A percentile compares a stretch with the other conserved stretches of the same genome.
phyloP scores from a whole-genome alignment of 2,888 invertebrate species.

The Caradrina kadenii region DNA sequence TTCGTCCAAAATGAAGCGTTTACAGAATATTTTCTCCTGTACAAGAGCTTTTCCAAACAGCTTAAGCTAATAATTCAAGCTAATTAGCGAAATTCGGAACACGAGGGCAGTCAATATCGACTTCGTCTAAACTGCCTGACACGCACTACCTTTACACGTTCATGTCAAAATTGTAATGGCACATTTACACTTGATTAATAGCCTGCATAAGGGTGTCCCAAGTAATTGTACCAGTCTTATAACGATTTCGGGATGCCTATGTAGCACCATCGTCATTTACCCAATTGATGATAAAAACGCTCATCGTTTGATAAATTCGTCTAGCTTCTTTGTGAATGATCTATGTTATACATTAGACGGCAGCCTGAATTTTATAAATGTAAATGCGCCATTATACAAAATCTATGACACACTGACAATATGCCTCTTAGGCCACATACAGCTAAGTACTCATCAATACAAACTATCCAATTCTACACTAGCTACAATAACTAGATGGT shows the following conservation, averaged over 20 bases:
- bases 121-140: background rate
- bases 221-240: background rate
- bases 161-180: background rate
- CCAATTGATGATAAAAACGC: too few species aligned
- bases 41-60: conserved; percentile 5
- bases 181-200: background rate
- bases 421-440: conserved; percentile 16
- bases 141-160: background rate
- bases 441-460: background rate
- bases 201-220: background rate
- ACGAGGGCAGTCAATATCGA: background rate
- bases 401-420: background rate
- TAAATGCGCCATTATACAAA: background rate
- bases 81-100: conserved; percentile 13
- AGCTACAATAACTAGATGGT: conserved; percentile 34
- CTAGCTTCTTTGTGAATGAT: too few species aligned
- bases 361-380: background rate
- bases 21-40: conserved; percentile 3
- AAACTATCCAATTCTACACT: conserved; percentile 23
- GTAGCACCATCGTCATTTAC: too few species aligned
- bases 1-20: background rate
- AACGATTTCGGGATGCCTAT: too few species aligned
- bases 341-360: too few species aligned
- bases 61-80: background rate
- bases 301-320: too few species aligned